These are phyloP conservation scores for Carassius carassius DNA, from an alignment of 2,113 vertebrate species.

Conservation along the genomic window DNA sequence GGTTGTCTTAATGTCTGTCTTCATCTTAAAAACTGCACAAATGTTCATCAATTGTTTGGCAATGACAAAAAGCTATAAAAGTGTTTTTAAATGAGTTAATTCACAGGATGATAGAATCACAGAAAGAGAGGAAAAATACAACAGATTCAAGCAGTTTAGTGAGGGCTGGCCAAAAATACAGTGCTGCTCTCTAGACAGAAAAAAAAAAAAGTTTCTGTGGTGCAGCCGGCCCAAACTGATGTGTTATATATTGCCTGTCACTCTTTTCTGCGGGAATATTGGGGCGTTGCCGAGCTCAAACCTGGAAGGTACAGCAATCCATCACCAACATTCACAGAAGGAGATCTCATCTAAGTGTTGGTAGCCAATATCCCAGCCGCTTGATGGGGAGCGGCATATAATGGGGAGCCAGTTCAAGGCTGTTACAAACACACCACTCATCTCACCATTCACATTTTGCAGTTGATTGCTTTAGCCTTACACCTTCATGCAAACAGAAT, in stretches of 20 bases:
- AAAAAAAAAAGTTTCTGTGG: conserved; percentile 56
- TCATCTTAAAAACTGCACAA: background rate
- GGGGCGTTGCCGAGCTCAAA: conserved; percentile 75
- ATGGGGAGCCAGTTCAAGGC: conserved; percentile 66
- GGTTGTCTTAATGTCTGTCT: background rate
- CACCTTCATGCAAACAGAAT: conserved; percentile 50
- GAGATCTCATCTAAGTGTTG: conserved; percentile 74
- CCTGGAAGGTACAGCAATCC: conserved; percentile 75
- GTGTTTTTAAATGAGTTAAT: conserved; percentile 29
- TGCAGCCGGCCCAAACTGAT: conserved; percentile 76
- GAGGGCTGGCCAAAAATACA: conserved; percentile 56
- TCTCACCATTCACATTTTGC: conserved; percentile 57
- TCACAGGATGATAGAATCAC: background rate
- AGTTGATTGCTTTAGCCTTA: conserved; percentile 53
- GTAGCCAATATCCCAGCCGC: conserved; percentile 70
- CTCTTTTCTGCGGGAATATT: conserved; percentile 77
- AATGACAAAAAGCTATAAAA: conserved; percentile 35
- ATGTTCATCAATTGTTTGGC: background rate
- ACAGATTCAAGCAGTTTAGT: conserved; percentile 36
- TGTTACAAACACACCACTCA: conserved; percentile 62
- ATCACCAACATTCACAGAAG: conserved; percentile 69
- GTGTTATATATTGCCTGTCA: conserved; percentile 79
- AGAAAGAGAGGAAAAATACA: conserved; percentile 22
- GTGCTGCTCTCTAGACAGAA: conserved; percentile 56
- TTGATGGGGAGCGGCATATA: conserved; percentile 64